Evolutionary conservation across 1,140 invertebrate species (phyloP).

Genomic region (Pygmarrhopalites habei): DNA sequence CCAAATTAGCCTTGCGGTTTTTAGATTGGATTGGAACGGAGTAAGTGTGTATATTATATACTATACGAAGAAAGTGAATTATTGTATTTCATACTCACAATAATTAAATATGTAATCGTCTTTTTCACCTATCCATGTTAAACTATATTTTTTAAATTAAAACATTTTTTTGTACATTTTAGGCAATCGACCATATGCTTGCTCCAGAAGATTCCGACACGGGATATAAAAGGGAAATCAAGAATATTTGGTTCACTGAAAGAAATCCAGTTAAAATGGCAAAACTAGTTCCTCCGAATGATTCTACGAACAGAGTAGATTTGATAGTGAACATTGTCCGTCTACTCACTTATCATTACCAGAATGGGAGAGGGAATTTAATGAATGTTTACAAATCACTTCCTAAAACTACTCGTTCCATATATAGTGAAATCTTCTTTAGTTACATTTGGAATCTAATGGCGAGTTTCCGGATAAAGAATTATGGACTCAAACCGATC

Average conservation of each 20-base stretch:
- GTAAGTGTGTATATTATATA: too few species aligned
- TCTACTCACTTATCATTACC: conserved; percentile 22
- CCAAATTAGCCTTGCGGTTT: too few species aligned
- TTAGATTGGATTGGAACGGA: conserved; percentile 69
- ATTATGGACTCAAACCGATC: conserved; percentile 57
- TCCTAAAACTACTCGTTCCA: conserved; percentile 67
- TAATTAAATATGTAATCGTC: conserved; percentile 65
- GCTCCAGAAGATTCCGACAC: conserved; percentile 27
- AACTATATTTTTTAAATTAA: too few species aligned
- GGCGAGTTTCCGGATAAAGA: conserved; percentile 63
- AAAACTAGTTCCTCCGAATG: conserved; percentile 20
- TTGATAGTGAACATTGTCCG: conserved; percentile 25
- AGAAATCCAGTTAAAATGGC: conserved; percentile 26
- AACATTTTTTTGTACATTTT: too few species aligned
- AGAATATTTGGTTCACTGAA: conserved; percentile 30
- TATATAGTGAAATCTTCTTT: conserved; percentile 95
- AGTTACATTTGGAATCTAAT: conserved; percentile 81
- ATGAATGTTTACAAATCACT: conserved; percentile 45
- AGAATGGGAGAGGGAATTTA: conserved; percentile 19
- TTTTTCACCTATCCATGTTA: too few species aligned
- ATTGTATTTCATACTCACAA: conserved; percentile 67
- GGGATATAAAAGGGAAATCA: conserved; percentile 26
- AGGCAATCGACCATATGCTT: conserved; percentile 35
- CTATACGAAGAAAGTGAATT: too few species aligned
- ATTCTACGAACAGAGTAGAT: conserved; percentile 30